A percentile compares a stretch with the other conserved stretches of the same genome.
phyloP scores from a whole-genome alignment of 2,888 invertebrate species.

The Mystacides longicornis region DNA sequence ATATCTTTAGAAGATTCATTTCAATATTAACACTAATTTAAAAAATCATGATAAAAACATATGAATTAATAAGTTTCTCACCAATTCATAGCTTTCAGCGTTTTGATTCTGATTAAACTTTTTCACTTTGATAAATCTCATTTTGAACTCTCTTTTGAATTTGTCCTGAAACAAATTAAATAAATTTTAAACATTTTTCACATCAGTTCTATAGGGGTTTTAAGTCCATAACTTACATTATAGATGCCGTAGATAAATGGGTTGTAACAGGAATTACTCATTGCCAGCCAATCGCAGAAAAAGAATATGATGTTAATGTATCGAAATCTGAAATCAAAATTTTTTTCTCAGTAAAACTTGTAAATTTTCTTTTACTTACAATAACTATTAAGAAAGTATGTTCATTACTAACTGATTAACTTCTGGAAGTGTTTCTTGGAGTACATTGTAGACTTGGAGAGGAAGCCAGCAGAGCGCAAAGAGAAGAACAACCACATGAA shows the following conservation, averaged over 20 bases:
- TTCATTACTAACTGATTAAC: constrained; percentile 58
- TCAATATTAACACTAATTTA: no score
- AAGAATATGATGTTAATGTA: constrained; percentile 70
- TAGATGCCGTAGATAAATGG: constrained; percentile 71
- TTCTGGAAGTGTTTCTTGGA: constrained; percentile 60
- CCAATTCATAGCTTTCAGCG: constrained; percentile 17
- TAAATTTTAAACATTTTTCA: background rate
- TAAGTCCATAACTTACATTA: constrained; percentile 51
- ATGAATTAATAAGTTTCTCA: no score
- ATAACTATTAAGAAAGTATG: background rate
- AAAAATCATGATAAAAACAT: no score
- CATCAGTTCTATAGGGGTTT: background rate
- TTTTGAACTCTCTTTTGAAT: constrained; percentile 55
- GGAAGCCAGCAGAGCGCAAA: constrained; percentile 83
- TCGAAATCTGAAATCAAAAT: constrained; percentile 43
- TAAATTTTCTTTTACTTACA: no score
- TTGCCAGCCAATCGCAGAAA: constrained; percentile 64
- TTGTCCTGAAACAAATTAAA: constrained; percentile 44
- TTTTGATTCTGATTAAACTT: constrained; percentile 13
- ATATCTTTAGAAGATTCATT: background rate
- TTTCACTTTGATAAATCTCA: constrained; percentile 38
- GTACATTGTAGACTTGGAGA: constrained; percentile 64
- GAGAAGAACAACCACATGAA: constrained; percentile 73
- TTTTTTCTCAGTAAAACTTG: background rate
- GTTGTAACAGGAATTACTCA: constrained; percentile 71